These are phyloP conservation scores for Anolis apletophallus DNA, from an alignment of 2,797 vertebrate species.

Conservation along the genomic window DNA sequence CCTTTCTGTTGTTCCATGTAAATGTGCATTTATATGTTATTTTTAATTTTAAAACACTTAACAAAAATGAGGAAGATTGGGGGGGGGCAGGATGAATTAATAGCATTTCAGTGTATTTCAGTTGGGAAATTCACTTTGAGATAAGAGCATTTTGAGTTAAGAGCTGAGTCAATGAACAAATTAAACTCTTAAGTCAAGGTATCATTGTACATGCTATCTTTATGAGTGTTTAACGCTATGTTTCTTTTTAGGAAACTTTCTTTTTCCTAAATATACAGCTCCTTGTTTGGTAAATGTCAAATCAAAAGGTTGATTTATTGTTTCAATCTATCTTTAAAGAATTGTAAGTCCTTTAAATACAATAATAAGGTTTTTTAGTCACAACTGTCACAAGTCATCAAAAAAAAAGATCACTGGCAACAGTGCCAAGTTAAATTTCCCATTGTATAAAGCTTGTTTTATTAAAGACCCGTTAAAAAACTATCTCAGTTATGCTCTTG, in stretches of 20 bases:
- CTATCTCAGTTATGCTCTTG: conserved; percentile 21
- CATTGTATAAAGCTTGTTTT: conserved; percentile 55
- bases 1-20: no score
- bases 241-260: conserved; percentile 5
- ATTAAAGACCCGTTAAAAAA: conserved; percentile 44
- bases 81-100: no score
- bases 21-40: no score
- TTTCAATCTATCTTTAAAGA: conserved; percentile 12
- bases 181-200: no score
- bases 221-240: not conserved
- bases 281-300: not conserved
- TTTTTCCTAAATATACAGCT: conserved; percentile 40
- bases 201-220: no score
- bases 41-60: no score
- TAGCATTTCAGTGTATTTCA: no score
- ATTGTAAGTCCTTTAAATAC: conserved; percentile 32
- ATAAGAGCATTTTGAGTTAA: no score
- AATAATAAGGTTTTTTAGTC: conserved; percentile 32
- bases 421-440: conserved; percentile 43
- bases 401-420: conserved; percentile 49
- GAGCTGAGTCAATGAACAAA: no score
- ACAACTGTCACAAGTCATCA: conserved; percentile 55
- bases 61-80: no score
- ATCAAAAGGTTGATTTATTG: conserved; percentile 32
- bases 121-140: no score